Evolutionary conservation across 2,113 vertebrate species (phyloP), one percentile per base, ranked within the genome.

Genomic region (Gopherus flavomarginatus): DNA sequence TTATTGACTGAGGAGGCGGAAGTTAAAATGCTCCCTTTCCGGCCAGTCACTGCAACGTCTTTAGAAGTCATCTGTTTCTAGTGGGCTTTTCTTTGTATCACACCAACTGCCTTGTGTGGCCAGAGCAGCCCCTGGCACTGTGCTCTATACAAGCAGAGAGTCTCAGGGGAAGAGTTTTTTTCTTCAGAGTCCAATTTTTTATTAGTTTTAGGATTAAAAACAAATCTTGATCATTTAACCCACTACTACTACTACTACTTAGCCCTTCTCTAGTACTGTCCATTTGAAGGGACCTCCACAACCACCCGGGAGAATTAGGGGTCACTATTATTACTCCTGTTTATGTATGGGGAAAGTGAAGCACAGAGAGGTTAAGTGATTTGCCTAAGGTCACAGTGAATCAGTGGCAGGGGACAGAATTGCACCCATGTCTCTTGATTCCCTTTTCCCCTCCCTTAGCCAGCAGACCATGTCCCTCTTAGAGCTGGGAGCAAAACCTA

Each of bases 1-100:
- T 62, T 86, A 2, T 53, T 86, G 81, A 90, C 75, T n/a, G 85
- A 87, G 87, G 59, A 80, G 81, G 62, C 27, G 16, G 22, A 35
- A 38, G 35, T 42, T 42, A 96, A 92, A 92, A 44, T 52, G 93
- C 83, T 92, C 88, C 12, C 22, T 96, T 92, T 97, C 78, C 90
- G 89, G 94, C 86, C 86, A 38, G 81, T 0, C 92, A 87, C 75
- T 56, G 59, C 84, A 57, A 42, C 88, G 87, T 94, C 0, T 0
- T 87, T 79, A 88, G 35, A 42, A n/a, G 24, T 26, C 72, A 38
- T 77, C 72, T 77, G 38, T 86, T 81, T 85, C 44, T 31, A 29
- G 22, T 53, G 50, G 29, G 59, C 29, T 83, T 91, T 77, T 77
- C 82, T 52, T 84, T 88, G 88, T 62, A 29, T 79, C 17, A 75